Evolutionary conservation across 2,888 invertebrate species (phyloP).

Genomic region (Coleophora flavipennella): DNA sequence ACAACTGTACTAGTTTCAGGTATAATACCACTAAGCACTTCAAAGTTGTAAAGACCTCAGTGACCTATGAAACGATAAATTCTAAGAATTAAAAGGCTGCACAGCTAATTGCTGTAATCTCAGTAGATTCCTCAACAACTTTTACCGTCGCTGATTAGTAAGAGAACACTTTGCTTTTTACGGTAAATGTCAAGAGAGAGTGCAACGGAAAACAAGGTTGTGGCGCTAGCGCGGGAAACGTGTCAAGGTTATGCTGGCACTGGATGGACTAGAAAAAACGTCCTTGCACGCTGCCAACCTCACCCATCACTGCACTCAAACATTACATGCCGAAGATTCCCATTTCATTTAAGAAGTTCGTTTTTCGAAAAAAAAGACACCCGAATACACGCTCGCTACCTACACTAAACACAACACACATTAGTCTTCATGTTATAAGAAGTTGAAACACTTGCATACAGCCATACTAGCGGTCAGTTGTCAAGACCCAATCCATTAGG

Average conservation of each 20-base stretch:
- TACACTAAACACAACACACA: slow-evolving; percentile 39
- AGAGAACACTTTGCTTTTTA: slow-evolving; percentile 40
- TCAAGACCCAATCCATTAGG: slow-evolving; percentile 23
- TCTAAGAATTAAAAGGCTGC: too few relatives aligned
- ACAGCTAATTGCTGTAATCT: slow-evolving; percentile 6
- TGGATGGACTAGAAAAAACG: slow-evolving; percentile 39
- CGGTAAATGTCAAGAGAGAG: slow-evolving; percentile 59
- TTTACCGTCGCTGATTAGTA: slow-evolving; percentile 35
- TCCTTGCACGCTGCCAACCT: slow-evolving; percentile 45
- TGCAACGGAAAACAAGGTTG: slow-evolving; percentile 62
- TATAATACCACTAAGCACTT: slow-evolving; percentile 9
- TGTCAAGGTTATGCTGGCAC: slow-evolving; percentile 64
- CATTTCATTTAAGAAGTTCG: too few relatives aligned
- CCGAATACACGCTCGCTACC: slow-evolving; percentile 20
- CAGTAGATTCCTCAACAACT: slow-evolving; percentile 13
- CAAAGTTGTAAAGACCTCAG: slow-evolving; percentile 3
- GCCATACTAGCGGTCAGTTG: too few relatives aligned
- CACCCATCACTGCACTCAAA: slow-evolving; percentile 24
- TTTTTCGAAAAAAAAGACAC: slow-evolving; percentile 6
- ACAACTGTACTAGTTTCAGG: too few relatives aligned
- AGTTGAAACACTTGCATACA: slow-evolving; percentile 18
- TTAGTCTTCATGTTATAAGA: slow-evolving; percentile 20
- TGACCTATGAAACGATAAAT: slow-evolving; percentile 1
- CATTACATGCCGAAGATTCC: slow-evolving; percentile 18
- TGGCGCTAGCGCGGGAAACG: slow-evolving; percentile 60